Evolutionary conservation across 2,113 vertebrate genomes (phyloP), one percentile per base, ranked within the genome.

Genomic region (Coreoperca whiteheadi): DNA sequence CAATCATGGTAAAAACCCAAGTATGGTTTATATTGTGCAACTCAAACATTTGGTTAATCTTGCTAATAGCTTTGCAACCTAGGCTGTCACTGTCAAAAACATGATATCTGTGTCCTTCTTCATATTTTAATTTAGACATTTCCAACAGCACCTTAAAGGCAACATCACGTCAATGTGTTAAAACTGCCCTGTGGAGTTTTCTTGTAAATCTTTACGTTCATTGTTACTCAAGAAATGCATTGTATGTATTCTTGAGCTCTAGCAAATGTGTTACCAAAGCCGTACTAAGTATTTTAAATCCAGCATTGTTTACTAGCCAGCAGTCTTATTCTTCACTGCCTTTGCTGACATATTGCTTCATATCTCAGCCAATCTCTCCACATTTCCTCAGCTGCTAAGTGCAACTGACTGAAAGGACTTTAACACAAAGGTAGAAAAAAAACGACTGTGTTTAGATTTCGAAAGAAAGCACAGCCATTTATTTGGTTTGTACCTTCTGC

Each of bases 401-500:
- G 65, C 50, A 88, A 60, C 71, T 53, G 23, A 61, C 39, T 59
- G 51, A 74, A 73, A 70, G 25, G 25, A 63, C 21, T 1, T 59
- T 70, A 59, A 57, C 37, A 77, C 18, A 61, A n/a, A 60, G 63
- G 15, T 39, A 34, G 41, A 69, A 56, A 65, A 69, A 18, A 56
- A 73, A 61, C 18, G 3, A 39, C 23, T 8, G 25, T 59, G 50
- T 66, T 54, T 28, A 16, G 15, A 56, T 77, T 48, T 69, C 73
- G 21, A 70, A 77, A 51, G 12, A 56, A 80, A 80, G 51, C 48
- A 54, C 56, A 51, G 28, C n/a, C 20, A 59, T 79, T 53, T 66
- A 57, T 82, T 79, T 71, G 50, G 28, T 84, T 66, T 82, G 25
- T 16, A 82, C 78, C 37, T 48, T 37, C 18, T 80, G 56, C 56